Conservation (phyloP, 2,113 vertebrate genomes). For the Hyperopisus bebe region DNA sequence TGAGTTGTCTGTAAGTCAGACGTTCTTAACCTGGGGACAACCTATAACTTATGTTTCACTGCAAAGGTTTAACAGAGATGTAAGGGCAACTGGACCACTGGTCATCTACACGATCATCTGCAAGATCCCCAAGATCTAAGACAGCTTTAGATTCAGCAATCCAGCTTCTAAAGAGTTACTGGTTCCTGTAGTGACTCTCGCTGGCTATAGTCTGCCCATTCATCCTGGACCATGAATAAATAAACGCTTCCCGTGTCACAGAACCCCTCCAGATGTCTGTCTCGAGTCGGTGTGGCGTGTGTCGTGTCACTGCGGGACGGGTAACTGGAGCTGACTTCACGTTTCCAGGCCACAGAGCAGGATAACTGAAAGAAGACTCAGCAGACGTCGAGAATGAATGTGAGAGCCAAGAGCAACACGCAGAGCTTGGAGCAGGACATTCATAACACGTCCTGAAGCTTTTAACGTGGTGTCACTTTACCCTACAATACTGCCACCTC, state of each 20-base stretch:
- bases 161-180: not conserved
- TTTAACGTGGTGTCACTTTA: not conserved
- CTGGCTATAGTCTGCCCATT: not conserved
- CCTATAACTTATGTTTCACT: not conserved
- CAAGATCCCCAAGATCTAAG: not conserved
- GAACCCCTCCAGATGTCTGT: not conserved
- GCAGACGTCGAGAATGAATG: not conserved
- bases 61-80: not conserved
- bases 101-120: not conserved
- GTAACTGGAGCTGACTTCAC: not conserved
- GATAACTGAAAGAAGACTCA: not conserved
- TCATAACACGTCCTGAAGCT: not conserved
- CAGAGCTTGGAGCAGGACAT: not conserved
- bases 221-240: not conserved
- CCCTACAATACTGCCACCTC: not conserved
- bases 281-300: not conserved
- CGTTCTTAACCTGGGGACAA: not conserved
- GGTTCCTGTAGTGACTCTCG: not conserved
- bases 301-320: not conserved
- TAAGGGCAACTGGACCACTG: not conserved
- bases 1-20: not conserved
- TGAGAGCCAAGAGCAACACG: not conserved
- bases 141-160: not conserved
- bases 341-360: conserved; percentile 4
- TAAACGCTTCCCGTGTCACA: not conserved